Percentiles rank a stretch among this genome's conserved stretches.
Conservation (phyloP, 1,140 invertebrate species). For the Triops longicaudatus region DNA sequence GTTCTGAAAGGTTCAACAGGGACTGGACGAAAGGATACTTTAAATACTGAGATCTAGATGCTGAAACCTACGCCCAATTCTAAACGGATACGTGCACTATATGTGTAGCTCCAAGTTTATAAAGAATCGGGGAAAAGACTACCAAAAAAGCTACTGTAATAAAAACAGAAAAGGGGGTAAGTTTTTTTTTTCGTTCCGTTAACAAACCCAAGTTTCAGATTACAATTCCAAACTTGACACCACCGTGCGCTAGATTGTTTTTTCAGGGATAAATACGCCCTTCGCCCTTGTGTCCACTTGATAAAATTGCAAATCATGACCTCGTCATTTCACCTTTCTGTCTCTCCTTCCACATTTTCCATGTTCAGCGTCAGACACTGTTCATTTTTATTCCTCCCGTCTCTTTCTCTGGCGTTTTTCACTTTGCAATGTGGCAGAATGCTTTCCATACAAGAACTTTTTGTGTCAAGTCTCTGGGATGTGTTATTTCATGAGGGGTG, state of each 20-base stretch:
- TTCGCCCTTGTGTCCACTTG: neutral
- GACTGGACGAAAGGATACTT: neutral
- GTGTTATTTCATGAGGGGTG: neutral
- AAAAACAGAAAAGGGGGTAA: conserved; percentile 9
- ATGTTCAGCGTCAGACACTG: neutral
- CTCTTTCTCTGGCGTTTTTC: neutral
- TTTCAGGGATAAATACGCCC: neutral
- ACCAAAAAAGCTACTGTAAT: neutral
- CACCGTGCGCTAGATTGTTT: neutral
- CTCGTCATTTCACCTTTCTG: neutral
- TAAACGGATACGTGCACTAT: conserved; percentile 10
- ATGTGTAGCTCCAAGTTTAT: neutral
- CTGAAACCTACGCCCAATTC: neutral
- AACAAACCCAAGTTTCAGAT: neutral
- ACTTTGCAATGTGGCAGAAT: neutral
- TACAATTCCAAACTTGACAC: neutral
- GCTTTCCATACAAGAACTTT: neutral
- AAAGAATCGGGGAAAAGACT: neutral
- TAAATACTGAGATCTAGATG: conserved; percentile 15
- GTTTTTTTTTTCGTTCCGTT: neutral
- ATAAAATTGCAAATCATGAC: neutral
- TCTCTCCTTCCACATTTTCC: neutral
- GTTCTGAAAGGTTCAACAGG: neutral
- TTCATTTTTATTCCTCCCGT: neutral
- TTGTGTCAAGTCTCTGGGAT: neutral